phyloP scores from a whole-genome alignment of 2,888 invertebrate genomes.

The Fissipunctia ypsillon region DNA sequence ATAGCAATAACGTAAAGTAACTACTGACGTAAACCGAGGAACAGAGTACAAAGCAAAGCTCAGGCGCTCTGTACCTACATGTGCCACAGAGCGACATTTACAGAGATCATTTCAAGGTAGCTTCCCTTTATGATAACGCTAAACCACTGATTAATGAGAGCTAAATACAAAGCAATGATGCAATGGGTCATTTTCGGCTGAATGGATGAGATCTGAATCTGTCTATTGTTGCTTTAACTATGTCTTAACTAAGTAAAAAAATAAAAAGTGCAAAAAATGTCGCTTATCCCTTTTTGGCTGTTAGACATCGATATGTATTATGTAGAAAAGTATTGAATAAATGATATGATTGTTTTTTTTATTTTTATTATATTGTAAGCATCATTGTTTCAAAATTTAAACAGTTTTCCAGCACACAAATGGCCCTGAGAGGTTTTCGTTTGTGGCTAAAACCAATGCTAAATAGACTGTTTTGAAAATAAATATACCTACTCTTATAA shows the following conservation, averaged over 20 bases:
- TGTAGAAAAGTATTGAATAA: neutral
- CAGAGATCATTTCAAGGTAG: conserved; percentile 25
- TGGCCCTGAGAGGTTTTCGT: neutral
- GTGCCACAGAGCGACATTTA: neutral
- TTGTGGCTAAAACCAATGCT: neutral
- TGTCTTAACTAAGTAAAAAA: no score
- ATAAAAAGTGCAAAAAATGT: no score
- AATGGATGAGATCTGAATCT: neutral
- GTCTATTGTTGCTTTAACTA: neutral
- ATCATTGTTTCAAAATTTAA: neutral
- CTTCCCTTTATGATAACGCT: conserved; percentile 9
- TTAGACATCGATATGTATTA: no score
- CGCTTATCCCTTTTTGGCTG: no score
- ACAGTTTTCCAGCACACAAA: neutral
- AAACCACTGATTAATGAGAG: conserved; percentile 24
- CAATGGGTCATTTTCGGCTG: neutral
- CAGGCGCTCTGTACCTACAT: neutral
- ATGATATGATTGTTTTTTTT: no score
- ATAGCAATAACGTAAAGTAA: neutral
- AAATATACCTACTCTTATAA: no score
- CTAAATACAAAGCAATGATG: conserved; percentile 1
- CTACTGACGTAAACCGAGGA: neutral
- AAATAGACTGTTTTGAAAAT: neutral
- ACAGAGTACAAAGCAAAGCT: conserved; percentile 25
- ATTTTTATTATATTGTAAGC: neutral